Evolutionary conservation across 2,888 invertebrate species (phyloP).

Genomic region (Gastracanthus pulcherrimus): DNA sequence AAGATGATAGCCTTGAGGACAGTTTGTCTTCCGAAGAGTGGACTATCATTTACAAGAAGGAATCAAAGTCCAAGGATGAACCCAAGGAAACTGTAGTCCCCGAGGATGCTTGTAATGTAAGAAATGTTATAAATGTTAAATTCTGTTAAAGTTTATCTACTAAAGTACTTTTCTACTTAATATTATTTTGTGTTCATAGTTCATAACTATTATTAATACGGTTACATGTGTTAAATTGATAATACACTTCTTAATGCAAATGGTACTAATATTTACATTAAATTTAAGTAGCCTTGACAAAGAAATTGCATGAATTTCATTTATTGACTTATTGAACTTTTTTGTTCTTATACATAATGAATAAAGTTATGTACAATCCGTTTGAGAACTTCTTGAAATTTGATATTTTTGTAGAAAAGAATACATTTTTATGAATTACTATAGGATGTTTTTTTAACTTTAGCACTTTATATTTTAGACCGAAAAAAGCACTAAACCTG

Average conservation of each 20-base stretch:
- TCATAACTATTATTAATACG: background rate
- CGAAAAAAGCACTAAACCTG: conserved; percentile 16
- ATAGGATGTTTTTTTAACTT: conserved; percentile 1
- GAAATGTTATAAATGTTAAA: no score
- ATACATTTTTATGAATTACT: background rate
- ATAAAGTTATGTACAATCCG: background rate
- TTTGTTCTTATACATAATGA: background rate
- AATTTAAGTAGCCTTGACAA: background rate
- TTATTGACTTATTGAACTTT: background rate
- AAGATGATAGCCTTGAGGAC: conserved; percentile 51
- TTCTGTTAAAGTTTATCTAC: no score
- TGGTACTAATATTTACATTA: background rate
- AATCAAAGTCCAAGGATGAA: conserved; percentile 11
- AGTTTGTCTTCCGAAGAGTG: conserved; percentile 57
- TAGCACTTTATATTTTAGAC: conserved; percentile 34
- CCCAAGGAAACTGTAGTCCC: background rate
- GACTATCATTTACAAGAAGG: conserved; percentile 58
- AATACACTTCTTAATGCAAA: background rate
- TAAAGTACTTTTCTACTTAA: no score
- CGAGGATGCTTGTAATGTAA: conserved; percentile 43
- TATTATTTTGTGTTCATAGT: background rate
- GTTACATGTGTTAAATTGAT: background rate
- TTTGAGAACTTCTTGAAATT: background rate
- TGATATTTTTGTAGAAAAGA: background rate
- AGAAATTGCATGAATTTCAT: background rate